Evolutionary conservation across 1,140 invertebrate species (phyloP), one percentile per base, ranked within the genome.

Genomic region (Leucophenga varia): DNA sequence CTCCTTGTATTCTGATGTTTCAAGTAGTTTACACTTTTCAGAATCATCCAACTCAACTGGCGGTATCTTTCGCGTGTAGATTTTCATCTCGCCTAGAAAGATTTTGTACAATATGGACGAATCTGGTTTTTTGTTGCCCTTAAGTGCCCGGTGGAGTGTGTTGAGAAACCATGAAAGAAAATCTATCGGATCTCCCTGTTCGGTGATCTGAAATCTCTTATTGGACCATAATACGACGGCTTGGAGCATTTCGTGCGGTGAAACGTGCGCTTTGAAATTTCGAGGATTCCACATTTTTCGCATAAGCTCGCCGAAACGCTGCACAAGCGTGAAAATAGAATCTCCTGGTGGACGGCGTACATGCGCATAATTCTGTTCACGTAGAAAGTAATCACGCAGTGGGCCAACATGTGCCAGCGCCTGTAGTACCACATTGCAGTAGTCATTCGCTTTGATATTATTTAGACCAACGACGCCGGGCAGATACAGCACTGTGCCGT

Each of bases 361-460:
- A 37, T 85, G 79, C 2, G 84, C 82, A 77, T 99, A 99, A 74
- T 93, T 98, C 47, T 88, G 86, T 78, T 98, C 96, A 41, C 90
- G 80, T 8, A 99, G 75, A 71, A 99, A 99, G 74, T 95, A 99
- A 69, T 99, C 89, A 41, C 97, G 79, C 21, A 99, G 76, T 2
- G 95, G 95, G 19, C 87, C 84, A 2, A 99, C 95, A 79, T 98
- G 94, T 1, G 93, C 93, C 13, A 99, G 78, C 75, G 94, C 93
- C 81, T 97, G 95, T 37, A 99, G 79, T 51, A 99, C 90, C 43
- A 98, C 97, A 81, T 99, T 99, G 63, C 96, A 98, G 71, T 99
- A 99, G 77, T 99, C 97, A 81, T 98, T 98, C 2, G 92, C 93
- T 78, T 99, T 99, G 52, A 99, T 99, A 76, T 99, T 99, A 74